Base-by-base conservation (phyloP, 2,113 vertebrate genomes). In the Labeo catla region DNA sequence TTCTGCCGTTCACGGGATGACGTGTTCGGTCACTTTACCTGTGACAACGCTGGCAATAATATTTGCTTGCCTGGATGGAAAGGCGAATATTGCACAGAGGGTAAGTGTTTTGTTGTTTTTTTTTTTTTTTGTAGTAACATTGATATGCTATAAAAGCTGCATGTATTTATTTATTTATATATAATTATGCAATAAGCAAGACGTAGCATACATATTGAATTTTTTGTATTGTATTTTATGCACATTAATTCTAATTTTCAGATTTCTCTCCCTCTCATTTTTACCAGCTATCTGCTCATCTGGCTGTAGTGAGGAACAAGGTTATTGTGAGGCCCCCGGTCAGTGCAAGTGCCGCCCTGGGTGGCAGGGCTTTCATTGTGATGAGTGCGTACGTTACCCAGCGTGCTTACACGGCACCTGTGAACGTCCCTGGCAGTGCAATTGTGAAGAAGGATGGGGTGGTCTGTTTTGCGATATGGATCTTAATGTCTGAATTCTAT, bases 281-380 rank as follows among this genome's bases (percentile, higher is more conserved):
- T 68, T 19, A 70, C 8, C 36, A 70, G 66, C 66, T 21, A 43
- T 70, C 66, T 70, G 66, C 66, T 43, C 2, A 4, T 43, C 66
- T 2, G 36, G 36, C 16, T 70, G 66, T 43, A 70, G 36, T 43
- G 66, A 43, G 66, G 0, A 1, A 70, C 15, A 70, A 0, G 66
- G 66, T 43, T 43, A 9, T 43, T 70, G 66, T 70, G 36, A 0
- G 16, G 16, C 8, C 36, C 66, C 66, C 0, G 6, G 66, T 70
- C 3, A 70, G 66, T 70, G 66, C 36, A 5, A 19, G 1, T 70
- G 66, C 66, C 0, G 0, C 0, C 0, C 0, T 4, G 63, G 36
- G 1, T 70, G 66, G 66, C 36, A 10, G 36, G 66, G 66, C 36
- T 15, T 8, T 0, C 16, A 8, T 16, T 70, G 66, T 70, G 16